Percentiles rank a stretch among this genome's conserved stretches.
Evolutionary conservation across 1,140 invertebrate genomes (phyloP).

Genomic region (Caenorhabditis briggsae): DNA sequence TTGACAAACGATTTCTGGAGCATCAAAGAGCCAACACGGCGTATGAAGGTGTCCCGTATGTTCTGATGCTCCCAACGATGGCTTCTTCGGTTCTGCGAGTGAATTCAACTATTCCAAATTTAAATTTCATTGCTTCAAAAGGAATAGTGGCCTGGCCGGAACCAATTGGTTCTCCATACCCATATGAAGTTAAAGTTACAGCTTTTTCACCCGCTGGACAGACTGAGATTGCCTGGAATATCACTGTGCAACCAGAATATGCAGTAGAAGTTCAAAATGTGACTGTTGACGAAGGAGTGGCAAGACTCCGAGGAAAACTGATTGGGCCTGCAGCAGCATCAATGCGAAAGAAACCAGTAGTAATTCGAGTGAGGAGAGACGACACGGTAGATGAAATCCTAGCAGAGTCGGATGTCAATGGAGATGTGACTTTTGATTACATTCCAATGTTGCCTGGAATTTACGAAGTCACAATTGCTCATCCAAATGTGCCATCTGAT

Average conservation of each 20-base stretch:
- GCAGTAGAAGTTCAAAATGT: slow-evolving; percentile 51
- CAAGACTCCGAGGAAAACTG: slow-evolving; percentile 8
- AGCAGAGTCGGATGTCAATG: slow-evolving; percentile 43
- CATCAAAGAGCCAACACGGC: slow-evolving; percentile 52
- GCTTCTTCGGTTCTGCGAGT: slow-evolving; percentile 46
- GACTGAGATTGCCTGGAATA: slow-evolving; percentile 41
- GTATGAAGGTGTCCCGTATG: slow-evolving; percentile 55
- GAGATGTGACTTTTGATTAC: slow-evolving; percentile 39
- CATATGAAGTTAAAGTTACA: slow-evolving; percentile 37
- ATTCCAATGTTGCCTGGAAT: slow-evolving; percentile 50
- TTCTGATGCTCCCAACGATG: slow-evolving; percentile 52
- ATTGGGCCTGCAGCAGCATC: slow-evolving; percentile 33
- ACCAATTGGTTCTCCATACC: slow-evolving; percentile 31
- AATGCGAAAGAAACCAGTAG: slow-evolving; percentile 29
- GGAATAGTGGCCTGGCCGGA: slow-evolving; percentile 53
- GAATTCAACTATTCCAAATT: slow-evolving; percentile 51
- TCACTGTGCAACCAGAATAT: slow-evolving; percentile 47
- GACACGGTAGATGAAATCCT: slow-evolving; percentile 51
- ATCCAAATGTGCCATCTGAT: slow-evolving; percentile 28
- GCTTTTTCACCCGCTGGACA: slow-evolving; percentile 55
- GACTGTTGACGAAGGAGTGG: slow-evolving; percentile 30
- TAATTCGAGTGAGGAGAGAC: slow-evolving; percentile 37
- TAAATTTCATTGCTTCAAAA: slow-evolving; percentile 30
- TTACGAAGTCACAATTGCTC: slow-evolving; percentile 49
- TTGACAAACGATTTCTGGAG: slow-evolving; percentile 55